Evolutionary conservation across 2,888 invertebrate species (phyloP), one percentile per base, ranked within the genome.

Genomic region (Nephrocerus scutellatus): DNA sequence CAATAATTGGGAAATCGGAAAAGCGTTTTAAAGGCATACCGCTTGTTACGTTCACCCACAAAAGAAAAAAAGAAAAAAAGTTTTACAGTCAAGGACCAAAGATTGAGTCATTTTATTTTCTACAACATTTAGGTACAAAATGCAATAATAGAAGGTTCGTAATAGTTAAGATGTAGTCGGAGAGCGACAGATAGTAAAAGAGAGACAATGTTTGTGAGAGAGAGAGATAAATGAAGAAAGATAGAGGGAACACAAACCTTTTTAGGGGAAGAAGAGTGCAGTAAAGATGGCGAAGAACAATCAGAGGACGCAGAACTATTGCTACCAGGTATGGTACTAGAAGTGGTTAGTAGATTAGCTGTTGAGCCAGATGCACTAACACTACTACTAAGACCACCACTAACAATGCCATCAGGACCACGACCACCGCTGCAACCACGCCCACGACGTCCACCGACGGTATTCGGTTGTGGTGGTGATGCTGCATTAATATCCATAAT

Each of bases 221-320:
- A 25, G 22, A 41, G 22, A 39, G 13, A 34, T 34, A 33, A 20
- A 19, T 35, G 32, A 28, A 33, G 44, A 24, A 39, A 41, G 44
- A 36, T 41, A 54, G 57, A 53, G 50, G 51, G 53, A 56, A 63
- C 62, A 64, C 64, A 65, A 68, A 67, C 67, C 67, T 67, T 67
- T 59, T 68, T 64, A 66, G 66, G 64, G 64, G 64, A 66, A 65
- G 66, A 63, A 64, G 66, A 63, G 64, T 67, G 64, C 58, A 63
- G 60, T 63, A 62, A 66, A 61, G 63, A 63, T 63, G 68, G 63
- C 65, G 68, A 66, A 58, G 54, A 67, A 57, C 63, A 67, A 62
- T 66, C 66, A 64, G 67, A 67, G 62, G 67, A 66, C 60, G 66
- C 62, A 63, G 66, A 65, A 60, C 66, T 66, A 61, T 61, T 63